A percentile compares a stretch with the other conserved stretches of the same genome.
Conservation (phyloP, 35 echinoderm and acorn worm genomes). For the Apostichopus californicus region DNA sequence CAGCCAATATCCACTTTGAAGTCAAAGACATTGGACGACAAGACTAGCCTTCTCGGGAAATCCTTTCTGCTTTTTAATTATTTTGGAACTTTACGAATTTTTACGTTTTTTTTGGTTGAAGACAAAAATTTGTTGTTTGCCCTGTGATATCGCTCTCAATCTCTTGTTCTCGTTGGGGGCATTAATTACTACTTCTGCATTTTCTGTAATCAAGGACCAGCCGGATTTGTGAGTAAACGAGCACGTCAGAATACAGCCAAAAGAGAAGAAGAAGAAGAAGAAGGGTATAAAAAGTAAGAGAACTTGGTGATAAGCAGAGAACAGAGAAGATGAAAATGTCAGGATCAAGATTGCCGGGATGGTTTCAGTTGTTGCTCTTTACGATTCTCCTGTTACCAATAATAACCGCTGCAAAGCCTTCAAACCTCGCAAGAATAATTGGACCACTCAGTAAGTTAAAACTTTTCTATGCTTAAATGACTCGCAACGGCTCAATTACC, state of each 20-base stretch:
- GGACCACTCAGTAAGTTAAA: slow-evolving; percentile 21
- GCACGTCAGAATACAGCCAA: not conserved
- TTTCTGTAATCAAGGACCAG: not conserved
- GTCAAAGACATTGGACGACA: slow-evolving; percentile 12
- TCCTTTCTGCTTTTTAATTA: not conserved
- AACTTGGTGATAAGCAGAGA: not conserved
- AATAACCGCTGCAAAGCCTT: slow-evolving; percentile 31
- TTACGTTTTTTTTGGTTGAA: not conserved
- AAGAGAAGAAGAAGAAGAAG: not conserved
- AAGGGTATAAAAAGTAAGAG: not conserved
- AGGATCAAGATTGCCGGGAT: slow-evolving; percentile 9
- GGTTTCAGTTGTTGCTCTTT: slow-evolving; percentile 8
- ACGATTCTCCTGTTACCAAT: slow-evolving; percentile 38
- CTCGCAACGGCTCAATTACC: not conserved
- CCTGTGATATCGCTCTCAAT: not conserved
- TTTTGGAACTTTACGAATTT: not conserved
- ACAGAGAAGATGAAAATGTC: not conserved
- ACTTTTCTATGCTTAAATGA: not conserved
- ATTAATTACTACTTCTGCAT: not conserved
- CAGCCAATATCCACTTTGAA: slow-evolving; percentile 9
- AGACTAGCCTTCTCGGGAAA: not conserved
- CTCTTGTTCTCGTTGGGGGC: not conserved
- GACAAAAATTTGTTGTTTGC: not conserved
- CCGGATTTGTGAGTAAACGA: not conserved
- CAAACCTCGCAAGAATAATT: slow-evolving; percentile 22